phyloP scores from a whole-genome alignment of 2,888 invertebrate species.

The Thalpophila matura region DNA sequence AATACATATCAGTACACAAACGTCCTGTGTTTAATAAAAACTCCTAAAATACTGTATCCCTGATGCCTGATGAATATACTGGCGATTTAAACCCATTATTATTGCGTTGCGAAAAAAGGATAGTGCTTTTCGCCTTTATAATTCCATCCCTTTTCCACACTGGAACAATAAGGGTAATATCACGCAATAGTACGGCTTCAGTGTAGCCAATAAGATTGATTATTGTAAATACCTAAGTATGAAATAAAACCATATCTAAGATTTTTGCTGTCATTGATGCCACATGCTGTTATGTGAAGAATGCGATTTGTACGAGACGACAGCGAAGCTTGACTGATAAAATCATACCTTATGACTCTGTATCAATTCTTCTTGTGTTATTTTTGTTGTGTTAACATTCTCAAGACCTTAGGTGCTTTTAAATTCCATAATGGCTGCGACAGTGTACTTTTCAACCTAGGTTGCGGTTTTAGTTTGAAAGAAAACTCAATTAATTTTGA shows the following conservation, averaged over 20 bases:
- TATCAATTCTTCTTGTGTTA: slow-evolving; percentile 23
- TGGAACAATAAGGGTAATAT: no score
- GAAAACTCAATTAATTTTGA: slow-evolving; percentile 13
- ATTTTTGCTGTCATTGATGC: slow-evolving; percentile 31
- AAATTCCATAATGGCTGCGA: slow-evolving; percentile 2
- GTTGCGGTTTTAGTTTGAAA: slow-evolving; percentile 17
- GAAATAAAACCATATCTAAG: slow-evolving; percentile 20
- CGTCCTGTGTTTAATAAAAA: not conserved
- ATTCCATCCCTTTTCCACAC: no score
- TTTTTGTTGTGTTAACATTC: slow-evolving; percentile 36
- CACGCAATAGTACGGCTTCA: no score
- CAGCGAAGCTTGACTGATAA: slow-evolving; percentile 40
- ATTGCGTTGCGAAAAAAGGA: no score
- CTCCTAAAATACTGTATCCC: slow-evolving; percentile 5
- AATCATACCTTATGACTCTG: slow-evolving; percentile 37
- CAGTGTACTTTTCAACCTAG: not conserved
- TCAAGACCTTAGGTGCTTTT: not conserved
- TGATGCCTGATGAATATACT: not conserved
- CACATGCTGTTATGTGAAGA: slow-evolving; percentile 21
- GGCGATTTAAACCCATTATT: no score
- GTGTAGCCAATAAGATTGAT: no score
- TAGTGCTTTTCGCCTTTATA: no score
- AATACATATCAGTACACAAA: not conserved
- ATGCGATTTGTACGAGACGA: slow-evolving; percentile 28
- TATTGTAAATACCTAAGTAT: slow-evolving; percentile 3